Conservation (phyloP, 1,140 invertebrate species). For the Drosophila parabipectinata region DNA sequence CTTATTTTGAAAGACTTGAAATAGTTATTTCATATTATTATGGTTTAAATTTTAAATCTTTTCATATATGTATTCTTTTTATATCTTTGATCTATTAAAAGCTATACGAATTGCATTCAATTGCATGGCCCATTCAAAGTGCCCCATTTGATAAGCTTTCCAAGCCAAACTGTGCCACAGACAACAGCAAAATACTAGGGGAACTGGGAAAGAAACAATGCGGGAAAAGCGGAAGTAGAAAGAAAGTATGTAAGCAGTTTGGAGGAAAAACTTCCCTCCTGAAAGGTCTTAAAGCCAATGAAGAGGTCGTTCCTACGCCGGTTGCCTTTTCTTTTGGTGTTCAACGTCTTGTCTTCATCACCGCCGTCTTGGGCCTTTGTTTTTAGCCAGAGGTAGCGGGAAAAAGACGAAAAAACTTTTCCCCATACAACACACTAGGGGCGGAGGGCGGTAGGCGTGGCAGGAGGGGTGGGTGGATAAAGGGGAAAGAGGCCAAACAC, state of each 20-base stretch:
- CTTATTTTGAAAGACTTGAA: too few relatives aligned
- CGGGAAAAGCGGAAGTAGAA: constrained; percentile 27
- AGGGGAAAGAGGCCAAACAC: constrained; percentile 20
- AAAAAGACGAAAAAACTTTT: constrained; percentile 33
- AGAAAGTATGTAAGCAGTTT: constrained; percentile 13
- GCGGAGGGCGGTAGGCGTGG: not conserved
- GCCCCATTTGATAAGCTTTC: not conserved
- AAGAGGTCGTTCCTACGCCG: constrained; percentile 34
- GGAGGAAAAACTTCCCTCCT: constrained; percentile 32
- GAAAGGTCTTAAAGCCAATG: constrained; percentile 53
- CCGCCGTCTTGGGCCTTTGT: constrained; percentile 41
- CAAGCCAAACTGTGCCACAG: constrained; percentile 70
- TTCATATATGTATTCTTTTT: not conserved
- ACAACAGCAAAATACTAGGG: constrained; percentile 41
- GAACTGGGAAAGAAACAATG: constrained; percentile 16
- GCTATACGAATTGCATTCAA: not conserved
- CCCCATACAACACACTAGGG: not conserved
- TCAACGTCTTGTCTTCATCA: constrained; percentile 37
- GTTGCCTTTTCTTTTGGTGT: constrained; percentile 24
- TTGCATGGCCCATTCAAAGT: not conserved
- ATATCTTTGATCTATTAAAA: not conserved
- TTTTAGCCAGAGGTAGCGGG: constrained; percentile 46
- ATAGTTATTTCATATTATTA: too few relatives aligned
- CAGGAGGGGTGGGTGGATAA: not conserved
- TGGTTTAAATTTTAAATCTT: not conserved